Evolutionary conservation across 2,113 vertebrate genomes (phyloP), one percentile per base, ranked within the genome.

Genomic region (Rhinogobius similis): DNA sequence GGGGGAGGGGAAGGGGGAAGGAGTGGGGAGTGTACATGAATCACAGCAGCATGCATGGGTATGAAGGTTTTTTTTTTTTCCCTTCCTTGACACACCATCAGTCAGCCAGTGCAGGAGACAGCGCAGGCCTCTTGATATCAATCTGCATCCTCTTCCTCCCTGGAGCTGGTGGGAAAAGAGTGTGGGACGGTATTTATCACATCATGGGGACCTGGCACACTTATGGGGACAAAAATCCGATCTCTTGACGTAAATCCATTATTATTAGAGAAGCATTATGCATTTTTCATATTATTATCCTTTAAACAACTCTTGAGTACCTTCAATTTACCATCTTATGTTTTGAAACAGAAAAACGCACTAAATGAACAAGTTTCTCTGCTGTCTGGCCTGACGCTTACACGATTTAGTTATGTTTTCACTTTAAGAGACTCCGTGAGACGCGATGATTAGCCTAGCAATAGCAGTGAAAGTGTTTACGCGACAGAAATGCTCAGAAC

Each of bases 51-150:
- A 56, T 66, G 58, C 62, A 36, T 74, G 85, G 85, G 86, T 85
- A 90, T 89, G 90, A 89, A 87, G 87, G 90, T 87, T 75, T 84
- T 90, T 7, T 59, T 36, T 88, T 90, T 88, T 90, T 90, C 91
- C 87, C 86, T 80, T 69, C 87, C 86, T 80, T 69, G 90, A 84
- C 86, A 90, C 83, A 88, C 88, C 85, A 91, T 92, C 90, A 90
- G 74, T 92, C 91, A 92, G 76, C 59, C 75, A 78, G 80, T 62
- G 73, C 82, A 76, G 82, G 83, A 88, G 82, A 69, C 74, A 70
- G 79, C 75, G 29, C 29, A 62, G 72, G 70, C 82, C 82, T 76
- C 82, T 83, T 82, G 84, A 90, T 90, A 90, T 91, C 87, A 92
- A 89, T 92, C 90, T 90, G 85, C 77, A 85, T 86, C 87, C 65